Evolutionary conservation across 2,888 invertebrate species (phyloP), one percentile per base, ranked within the genome.

Genomic region (Lepidocyrtoides sp.): DNA sequence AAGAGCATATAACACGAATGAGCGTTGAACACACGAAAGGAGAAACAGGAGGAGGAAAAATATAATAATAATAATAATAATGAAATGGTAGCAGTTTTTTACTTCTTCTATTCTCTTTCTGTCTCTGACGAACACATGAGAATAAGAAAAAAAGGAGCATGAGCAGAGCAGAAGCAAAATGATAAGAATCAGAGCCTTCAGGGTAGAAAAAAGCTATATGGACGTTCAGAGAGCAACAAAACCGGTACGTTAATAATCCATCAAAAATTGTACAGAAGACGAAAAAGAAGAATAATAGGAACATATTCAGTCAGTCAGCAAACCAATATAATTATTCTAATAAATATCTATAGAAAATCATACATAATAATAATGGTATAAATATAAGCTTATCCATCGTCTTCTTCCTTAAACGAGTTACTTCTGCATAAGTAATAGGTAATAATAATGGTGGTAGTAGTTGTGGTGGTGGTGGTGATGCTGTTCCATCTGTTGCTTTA

Each of bases 201-300:
- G 92, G 94, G 93, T 92, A 87, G 87, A 91, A 92, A 86, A 48
- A 75, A n/a, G n/a, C 36, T 48, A 12, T 12, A 51, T 5, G 17
- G 36, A 20, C 41, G 44, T 12, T 8, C 69, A 23, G 44, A 44
- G 75, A 36, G 51, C 48, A 23, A 81, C 91, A 92, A 93, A 94
- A 94, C 94, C 94, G 93, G 93, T 93, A 94, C 93, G 94, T 93
- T 94, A 94, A 94, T 94, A 94, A 94, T 94, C 94, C 94, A 94
- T 94, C 94, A 94, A 93, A 93, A 94, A 93, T 89, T 72, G 17
- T 17, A n/a, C 10, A 69, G 17, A 17, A 66, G 7, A 4, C 4
- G 32, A 69, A 2, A 69, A 32, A 69, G n/a, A 8, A 69, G 69
- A 32, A 69, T n/a, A 36, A 41, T 41, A 32, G 29, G 26, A 10